Evolutionary conservation across 2,888 invertebrate species (phyloP).

Genomic region (Chalcosyrphus nemorum): DNA sequence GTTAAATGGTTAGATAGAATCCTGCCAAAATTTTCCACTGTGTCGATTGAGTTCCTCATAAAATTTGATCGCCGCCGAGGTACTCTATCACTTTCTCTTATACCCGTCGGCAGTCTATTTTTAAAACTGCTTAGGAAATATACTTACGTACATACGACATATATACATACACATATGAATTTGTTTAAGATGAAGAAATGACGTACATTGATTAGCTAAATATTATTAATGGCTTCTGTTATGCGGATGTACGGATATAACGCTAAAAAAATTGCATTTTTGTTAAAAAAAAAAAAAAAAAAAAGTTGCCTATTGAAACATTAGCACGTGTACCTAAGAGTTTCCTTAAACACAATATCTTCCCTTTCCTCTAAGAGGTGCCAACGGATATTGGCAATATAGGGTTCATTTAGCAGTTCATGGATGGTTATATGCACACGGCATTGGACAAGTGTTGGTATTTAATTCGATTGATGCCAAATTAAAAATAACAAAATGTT

Average conservation of each 20-base stretch:
- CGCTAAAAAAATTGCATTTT: no score
- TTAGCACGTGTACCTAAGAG: background rate
- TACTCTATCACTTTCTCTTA: background rate
- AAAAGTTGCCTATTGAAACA: background rate
- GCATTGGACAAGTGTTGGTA: constrained; percentile 42
- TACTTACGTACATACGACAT: background rate
- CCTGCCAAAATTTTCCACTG: constrained; percentile 7
- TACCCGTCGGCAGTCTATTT: background rate
- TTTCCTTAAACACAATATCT: no score
- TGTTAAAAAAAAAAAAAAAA: background rate
- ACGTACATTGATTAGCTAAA: background rate
- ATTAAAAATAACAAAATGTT: constrained; percentile 36
- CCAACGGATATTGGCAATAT: constrained; percentile 46
- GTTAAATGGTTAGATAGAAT: background rate
- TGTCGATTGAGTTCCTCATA: background rate
- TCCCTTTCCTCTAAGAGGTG: constrained; percentile 4
- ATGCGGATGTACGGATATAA: background rate
- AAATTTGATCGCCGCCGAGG: background rate
- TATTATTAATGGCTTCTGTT: background rate
- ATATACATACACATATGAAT: background rate
- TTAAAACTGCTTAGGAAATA: background rate
- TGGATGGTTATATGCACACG: constrained; percentile 16
- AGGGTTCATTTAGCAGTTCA: constrained; percentile 16
- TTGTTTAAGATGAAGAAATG: background rate
- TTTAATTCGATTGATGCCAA: constrained; percentile 45